Evolutionary conservation across 1,140 invertebrate species (phyloP).

Genomic region (Drosophila melanica): DNA sequence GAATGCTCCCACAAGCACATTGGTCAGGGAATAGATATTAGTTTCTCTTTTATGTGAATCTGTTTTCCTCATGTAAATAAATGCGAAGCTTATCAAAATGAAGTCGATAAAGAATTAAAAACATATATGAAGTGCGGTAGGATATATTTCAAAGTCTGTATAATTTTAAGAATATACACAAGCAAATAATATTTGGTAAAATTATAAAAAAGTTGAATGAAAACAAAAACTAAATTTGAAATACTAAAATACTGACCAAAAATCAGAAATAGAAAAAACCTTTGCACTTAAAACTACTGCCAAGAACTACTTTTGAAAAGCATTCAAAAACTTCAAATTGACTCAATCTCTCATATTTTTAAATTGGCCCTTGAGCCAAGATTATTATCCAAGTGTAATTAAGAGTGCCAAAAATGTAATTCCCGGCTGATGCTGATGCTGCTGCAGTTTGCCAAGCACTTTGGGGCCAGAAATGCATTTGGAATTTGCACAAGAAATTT

Average conservation of each 20-base stretch:
- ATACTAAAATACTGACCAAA: too few relatives aligned
- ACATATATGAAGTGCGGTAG: too few relatives aligned
- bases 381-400: conserved; percentile 63
- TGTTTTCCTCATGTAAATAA: neutral
- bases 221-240: too few relatives aligned
- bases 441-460: conserved; percentile 72
- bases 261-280: too few relatives aligned
- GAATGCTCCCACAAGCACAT: neutral
- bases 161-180: too few relatives aligned
- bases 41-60: neutral
- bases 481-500: conserved; percentile 41
- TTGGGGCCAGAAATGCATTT: conserved; percentile 70
- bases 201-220: too few relatives aligned
- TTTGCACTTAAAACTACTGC: neutral
- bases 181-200: too few relatives aligned
- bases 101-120: too few relatives aligned
- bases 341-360: conserved; percentile 14
- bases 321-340: neutral
- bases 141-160: too few relatives aligned
- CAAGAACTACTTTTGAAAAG: conserved; percentile 11
- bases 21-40: neutral
- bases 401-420: conserved; percentile 60
- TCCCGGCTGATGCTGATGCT: conserved; percentile 7
- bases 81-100: too few relatives aligned
- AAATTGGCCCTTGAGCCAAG: conserved; percentile 43